Percentiles rank a stretch among this genome's conserved stretches.
phyloP scores from a whole-genome alignment of 2,113 vertebrate genomes.

The Planiliza haematocheilus region DNA sequence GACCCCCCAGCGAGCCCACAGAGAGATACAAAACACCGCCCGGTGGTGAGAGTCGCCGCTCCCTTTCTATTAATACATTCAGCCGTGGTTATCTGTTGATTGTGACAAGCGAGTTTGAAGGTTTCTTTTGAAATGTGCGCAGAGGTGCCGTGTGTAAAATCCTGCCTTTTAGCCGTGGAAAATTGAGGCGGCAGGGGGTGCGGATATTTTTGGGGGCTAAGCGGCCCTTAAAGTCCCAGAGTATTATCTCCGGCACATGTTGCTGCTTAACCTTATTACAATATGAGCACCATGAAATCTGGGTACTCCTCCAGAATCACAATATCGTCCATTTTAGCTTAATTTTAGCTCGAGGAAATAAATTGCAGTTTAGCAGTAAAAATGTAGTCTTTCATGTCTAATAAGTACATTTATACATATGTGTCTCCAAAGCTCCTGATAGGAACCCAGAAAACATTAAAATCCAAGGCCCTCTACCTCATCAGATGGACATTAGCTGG shows the following conservation, averaged over 20 bases:
- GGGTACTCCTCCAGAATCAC: neutral
- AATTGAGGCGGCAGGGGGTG: slow-evolving; percentile 9
- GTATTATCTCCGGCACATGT: slow-evolving; percentile 4
- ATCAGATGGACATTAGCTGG: slow-evolving; percentile 97
- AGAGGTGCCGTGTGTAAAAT: neutral
- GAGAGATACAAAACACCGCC: slow-evolving; percentile 87
- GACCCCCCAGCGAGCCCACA: slow-evolving; percentile 87
- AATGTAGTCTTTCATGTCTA: neutral
- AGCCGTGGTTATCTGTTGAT: slow-evolving; percentile 11
- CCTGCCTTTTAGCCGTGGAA: neutral
- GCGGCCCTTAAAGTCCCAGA: slow-evolving; percentile 1
- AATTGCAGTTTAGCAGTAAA: neutral
- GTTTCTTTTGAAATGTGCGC: slow-evolving; percentile 34
- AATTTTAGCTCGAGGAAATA: neutral
- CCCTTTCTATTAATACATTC: slow-evolving; percentile 45
- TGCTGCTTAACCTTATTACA: slow-evolving; percentile 18
- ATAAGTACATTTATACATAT: neutral
- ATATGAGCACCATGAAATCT: slow-evolving; percentile 6
- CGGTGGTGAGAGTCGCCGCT: slow-evolving; percentile 82
- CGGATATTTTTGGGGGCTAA: slow-evolving; percentile 7
- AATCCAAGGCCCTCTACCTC: slow-evolving; percentile 89
- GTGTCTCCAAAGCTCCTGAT: slow-evolving; percentile 89
- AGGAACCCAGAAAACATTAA: slow-evolving; percentile 92
- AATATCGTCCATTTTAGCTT: neutral
- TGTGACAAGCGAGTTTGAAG: slow-evolving; percentile 22